These are phyloP conservation scores for Tipula vernalis DNA, from an alignment of 2,888 invertebrate genomes.

Conservation along the genomic window DNA sequence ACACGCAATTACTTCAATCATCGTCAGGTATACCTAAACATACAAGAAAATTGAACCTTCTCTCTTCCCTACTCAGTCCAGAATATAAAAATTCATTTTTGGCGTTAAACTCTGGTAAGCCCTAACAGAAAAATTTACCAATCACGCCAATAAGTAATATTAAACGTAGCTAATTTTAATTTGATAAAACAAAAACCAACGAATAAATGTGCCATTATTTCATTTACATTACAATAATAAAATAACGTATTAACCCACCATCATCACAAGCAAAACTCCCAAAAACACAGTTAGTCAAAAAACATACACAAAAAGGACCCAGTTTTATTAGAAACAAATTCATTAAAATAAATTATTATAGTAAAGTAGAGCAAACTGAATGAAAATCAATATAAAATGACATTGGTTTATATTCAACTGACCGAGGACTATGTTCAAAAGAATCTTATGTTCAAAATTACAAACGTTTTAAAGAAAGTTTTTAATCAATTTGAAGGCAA, in stretches of 20 bases:
- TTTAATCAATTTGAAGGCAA: neutral
- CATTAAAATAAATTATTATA: neutral
- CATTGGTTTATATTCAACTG: neutral
- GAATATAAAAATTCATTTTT: neutral
- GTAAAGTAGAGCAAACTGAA: neutral
- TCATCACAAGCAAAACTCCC: neutral
- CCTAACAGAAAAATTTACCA: neutral
- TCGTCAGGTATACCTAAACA: neutral
- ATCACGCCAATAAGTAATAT: conserved; percentile 8
- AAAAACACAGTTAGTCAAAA: neutral
- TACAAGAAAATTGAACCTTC: neutral
- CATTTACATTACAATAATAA: neutral
- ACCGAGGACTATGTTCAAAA: neutral
- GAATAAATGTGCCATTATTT: neutral
- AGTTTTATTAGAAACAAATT: neutral
- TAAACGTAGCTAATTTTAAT: neutral
- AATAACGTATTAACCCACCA: neutral
- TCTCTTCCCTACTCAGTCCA: neutral
- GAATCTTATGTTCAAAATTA: too few relatives aligned
- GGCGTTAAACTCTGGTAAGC: neutral
- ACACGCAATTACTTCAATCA: neutral
- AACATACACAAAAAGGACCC: neutral
- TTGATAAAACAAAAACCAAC: neutral
- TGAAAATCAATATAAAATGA: neutral
- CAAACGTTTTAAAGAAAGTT: neutral